Base-by-base conservation (phyloP, 2,888 invertebrate species). In the Orthonychiurus folsomi region DNA sequence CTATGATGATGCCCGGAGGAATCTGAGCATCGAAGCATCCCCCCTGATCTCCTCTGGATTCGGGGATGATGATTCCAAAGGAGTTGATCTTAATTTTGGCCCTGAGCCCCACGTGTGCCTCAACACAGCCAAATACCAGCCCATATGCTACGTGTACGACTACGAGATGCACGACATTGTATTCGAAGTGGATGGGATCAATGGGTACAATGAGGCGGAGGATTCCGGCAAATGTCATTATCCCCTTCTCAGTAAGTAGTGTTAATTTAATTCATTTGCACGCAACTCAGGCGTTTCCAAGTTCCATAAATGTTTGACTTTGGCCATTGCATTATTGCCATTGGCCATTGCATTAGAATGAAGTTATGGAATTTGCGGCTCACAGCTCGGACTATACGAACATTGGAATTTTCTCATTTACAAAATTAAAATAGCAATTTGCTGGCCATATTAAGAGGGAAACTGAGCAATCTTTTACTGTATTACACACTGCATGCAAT, bases 181-280 rank as follows among this genome's bases (percentile, higher is more conserved):
- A 48, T 25, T 71, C 28, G 59, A 70, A n/a, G 66, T 65, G 47
- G 23, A 59, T 20, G 67, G 59, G n/a, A 66, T 71, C 47, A 61
- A 66, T 3, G 69, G 69, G n/a, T 68, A 66, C 57, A 59, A 18
- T 24, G 47, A 60, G n/a, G 48, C 50, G 18, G 68, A 68, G 58
- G 60, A 66, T 3, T 64, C 68, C 54, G 70, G 68, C 24, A 69
- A 68, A 28, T 71, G 71, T 55, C 71, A 69, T 55, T 71, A 71
- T 53, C 70, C 69, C 27, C 63, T 71, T n/a, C 47, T 63, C 23
- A 62, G 71, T 71, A 66, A 67, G 68, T 64, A 37, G 50, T 53
- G 3, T 48, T 15, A 48, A 48, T 15, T n/a, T n/a, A n/a, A n/a
- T n/a, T n/a, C n/a, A n/a, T n/a, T n/a, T n/a, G n/a, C n/a, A n/a